Conservation (phyloP, 2,113 vertebrate species). For the Dasyurus viverrinus region DNA sequence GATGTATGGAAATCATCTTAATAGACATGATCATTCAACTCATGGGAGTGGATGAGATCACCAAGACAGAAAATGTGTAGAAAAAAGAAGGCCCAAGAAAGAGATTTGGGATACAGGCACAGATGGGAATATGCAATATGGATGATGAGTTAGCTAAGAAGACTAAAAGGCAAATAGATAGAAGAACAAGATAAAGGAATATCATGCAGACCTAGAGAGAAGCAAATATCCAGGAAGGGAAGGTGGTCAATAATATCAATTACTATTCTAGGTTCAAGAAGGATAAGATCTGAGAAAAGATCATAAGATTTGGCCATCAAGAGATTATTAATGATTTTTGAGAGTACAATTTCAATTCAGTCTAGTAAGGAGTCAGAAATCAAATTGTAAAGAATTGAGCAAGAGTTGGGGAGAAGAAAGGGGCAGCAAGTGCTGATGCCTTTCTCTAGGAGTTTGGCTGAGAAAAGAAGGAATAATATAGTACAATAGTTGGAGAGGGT, state of each 20-base stretch:
- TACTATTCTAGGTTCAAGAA: background rate
- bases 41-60: background rate
- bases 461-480: background rate
- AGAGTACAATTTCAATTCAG: background rate
- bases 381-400: background rate
- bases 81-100: background rate
- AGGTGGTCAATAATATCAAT: background rate
- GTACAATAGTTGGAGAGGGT: background rate
- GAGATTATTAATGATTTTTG: background rate
- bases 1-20: background rate
- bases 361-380: background rate
- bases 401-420: background rate
- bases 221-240: background rate
- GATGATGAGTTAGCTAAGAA: background rate
- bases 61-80: background rate
- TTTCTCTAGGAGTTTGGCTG: background rate
- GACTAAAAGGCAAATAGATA: background rate
- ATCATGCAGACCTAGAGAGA: background rate
- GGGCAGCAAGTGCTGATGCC: background rate
- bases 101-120: background rate
- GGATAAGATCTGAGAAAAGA: background rate
- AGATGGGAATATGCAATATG: background rate
- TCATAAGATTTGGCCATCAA: background rate
- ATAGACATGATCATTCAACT: background rate
- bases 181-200: background rate